Percentiles rank a stretch among this genome's conserved stretches.
Evolutionary conservation across 2,888 invertebrate species (phyloP).

Genomic region (Zhuqinia jingwanae): DNA sequence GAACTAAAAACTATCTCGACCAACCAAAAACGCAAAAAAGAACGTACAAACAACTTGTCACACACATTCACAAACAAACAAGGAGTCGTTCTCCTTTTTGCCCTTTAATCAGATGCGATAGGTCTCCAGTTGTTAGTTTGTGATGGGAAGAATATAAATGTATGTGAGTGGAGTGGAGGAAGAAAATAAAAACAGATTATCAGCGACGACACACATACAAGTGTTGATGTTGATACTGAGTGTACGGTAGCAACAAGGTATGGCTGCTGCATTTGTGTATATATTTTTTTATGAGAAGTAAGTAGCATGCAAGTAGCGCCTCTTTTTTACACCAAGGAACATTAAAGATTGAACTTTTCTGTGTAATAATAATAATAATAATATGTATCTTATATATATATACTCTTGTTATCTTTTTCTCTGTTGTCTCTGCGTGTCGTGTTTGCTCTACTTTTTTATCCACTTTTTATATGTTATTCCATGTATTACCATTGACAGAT

Average conservation of each 20-base stretch:
- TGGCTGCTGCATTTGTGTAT: too few relatives aligned
- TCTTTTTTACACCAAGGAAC: background rate
- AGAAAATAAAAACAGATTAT: constrained; percentile 15
- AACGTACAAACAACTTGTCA: background rate
- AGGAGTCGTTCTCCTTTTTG: background rate
- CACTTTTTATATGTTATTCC: background rate
- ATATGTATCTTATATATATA: too few relatives aligned
- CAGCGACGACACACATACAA: constrained; percentile 19
- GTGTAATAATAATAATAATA: too few relatives aligned
- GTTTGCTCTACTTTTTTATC: background rate
- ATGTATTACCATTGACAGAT: constrained; percentile 75
- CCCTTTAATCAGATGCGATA: constrained; percentile 13
- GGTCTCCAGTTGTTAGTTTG: constrained; percentile 18
- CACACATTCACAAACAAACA: constrained; percentile 18
- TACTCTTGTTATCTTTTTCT: background rate
- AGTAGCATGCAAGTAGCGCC: background rate
- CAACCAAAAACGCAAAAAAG: too few relatives aligned
- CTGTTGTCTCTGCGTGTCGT: background rate
- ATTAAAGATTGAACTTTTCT: background rate
- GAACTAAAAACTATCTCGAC: too few relatives aligned
- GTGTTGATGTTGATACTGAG: constrained; percentile 2
- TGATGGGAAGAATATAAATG: background rate
- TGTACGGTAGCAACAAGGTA: background rate
- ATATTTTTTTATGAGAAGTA: background rate
- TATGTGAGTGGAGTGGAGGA: background rate